phyloP scores from a whole-genome alignment of 2,888 invertebrate species.

The Alcis repandata region DNA sequence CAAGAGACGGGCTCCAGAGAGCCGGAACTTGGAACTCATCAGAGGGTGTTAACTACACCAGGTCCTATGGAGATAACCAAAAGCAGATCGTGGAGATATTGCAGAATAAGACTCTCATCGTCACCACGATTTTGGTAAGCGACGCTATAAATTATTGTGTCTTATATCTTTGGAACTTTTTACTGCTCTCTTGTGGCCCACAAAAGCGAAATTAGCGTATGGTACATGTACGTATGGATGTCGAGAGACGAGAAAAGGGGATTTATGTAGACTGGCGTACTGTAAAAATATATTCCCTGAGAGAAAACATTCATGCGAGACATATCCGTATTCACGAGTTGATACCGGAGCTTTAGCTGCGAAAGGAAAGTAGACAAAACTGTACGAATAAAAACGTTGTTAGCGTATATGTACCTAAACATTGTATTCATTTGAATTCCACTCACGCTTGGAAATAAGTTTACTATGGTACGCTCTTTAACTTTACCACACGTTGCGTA shows the following conservation, averaged over 20 bases:
- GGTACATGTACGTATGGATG: constrained; percentile 58
- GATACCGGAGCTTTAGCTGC: constrained; percentile 45
- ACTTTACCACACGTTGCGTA: constrained; percentile 14
- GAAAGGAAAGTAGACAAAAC: constrained; percentile 50
- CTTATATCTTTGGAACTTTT: constrained; percentile 61
- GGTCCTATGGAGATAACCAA: constrained; percentile 94
- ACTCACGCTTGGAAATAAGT: constrained; percentile 48
- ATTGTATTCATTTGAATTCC: constrained; percentile 47
- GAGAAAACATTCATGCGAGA: constrained; percentile 58
- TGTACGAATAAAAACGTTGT: constrained; percentile 48
- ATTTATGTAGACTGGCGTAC: constrained; percentile 59
- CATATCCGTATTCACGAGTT: constrained; percentile 60
- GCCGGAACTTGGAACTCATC: constrained; percentile 96
- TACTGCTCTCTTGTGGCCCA: constrained; percentile 64
- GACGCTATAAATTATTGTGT: constrained; percentile 49
- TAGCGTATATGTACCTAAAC: constrained; percentile 28
- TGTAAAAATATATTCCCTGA: constrained; percentile 61
- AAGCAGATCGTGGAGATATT: constrained; percentile 95
- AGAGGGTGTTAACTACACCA: constrained; percentile 94
- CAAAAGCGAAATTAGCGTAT: constrained; percentile 71
- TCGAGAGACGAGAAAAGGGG: constrained; percentile 55
- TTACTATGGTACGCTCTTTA: constrained; percentile 33
- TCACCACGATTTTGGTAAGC: constrained; percentile 95
- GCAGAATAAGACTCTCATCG: constrained; percentile 96
- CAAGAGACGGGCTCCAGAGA: constrained; percentile 93